phyloP scores from a whole-genome alignment of 1,140 invertebrate genomes.

The Octopus sinensis region DNA sequence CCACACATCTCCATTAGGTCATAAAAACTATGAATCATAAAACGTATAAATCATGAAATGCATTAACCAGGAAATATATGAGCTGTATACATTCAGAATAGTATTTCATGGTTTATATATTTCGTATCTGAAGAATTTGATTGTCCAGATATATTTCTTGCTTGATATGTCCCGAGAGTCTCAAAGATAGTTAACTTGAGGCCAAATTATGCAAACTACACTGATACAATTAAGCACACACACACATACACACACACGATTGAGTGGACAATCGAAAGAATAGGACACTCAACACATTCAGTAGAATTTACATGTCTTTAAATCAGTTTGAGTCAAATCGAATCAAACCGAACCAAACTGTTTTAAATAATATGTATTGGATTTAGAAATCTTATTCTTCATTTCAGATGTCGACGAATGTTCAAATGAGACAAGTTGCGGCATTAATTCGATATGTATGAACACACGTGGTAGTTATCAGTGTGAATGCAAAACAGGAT shows the following conservation, averaged over 20 bases:
- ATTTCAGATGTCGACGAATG: constrained; percentile 34
- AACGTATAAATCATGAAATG: no score
- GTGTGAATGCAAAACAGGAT: constrained; percentile 29
- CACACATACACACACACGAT: not conserved
- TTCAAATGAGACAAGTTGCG: constrained; percentile 16
- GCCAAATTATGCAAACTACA: no score
- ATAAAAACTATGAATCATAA: no score
- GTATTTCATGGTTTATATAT: no score
- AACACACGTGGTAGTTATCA: constrained; percentile 31
- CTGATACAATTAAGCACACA: not conserved
- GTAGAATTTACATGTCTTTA: not conserved
- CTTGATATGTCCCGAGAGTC: no score
- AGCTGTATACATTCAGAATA: no score
- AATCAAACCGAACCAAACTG: not conserved
- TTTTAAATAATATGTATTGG: no score
- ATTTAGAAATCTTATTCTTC: not conserved
- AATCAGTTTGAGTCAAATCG: not conserved
- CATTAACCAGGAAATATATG: no score
- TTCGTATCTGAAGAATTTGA: no score
- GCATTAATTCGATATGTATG: constrained; percentile 21
- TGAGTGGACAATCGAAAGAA: not conserved
- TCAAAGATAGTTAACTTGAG: no score
- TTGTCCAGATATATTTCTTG: no score
- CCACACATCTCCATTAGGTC: no score
- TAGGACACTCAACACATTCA: not conserved